A percentile compares a stretch with the other conserved stretches of the same genome.
These are phyloP conservation scores for Dromiciops gliroides DNA, from an alignment of 2,113 vertebrate genomes.

Conservation along the genomic window DNA sequence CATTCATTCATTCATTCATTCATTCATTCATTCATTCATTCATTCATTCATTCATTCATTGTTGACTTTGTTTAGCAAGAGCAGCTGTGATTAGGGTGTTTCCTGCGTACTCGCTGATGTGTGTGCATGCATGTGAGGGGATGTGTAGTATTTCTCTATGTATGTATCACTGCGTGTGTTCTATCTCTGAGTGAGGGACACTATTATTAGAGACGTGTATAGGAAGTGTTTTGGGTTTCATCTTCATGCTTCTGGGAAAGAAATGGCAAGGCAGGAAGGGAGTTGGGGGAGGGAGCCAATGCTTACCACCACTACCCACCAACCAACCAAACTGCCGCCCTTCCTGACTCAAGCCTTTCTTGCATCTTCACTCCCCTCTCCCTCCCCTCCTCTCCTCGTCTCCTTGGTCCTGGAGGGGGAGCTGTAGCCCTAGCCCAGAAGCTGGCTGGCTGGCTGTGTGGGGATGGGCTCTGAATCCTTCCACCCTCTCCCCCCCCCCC, in stretches of 20 bases:
- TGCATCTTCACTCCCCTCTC: background rate
- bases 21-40: background rate
- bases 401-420: conserved; percentile 53
- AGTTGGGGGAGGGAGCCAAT: background rate
- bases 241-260: background rate
- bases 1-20: background rate
- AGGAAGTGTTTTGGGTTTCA: background rate
- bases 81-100: background rate
- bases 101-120: conserved; percentile 9
- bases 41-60: background rate
- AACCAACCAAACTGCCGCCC: background rate
- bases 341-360: background rate
- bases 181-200: background rate
- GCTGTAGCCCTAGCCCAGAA: conserved; percentile 53
- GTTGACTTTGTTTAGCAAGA: background rate
- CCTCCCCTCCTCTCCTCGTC: background rate
- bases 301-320: background rate
- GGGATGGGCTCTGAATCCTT: conserved; percentile 2
- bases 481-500: conserved; percentile 20
- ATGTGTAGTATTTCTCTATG: background rate
- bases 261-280: background rate
- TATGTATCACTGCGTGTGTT: background rate
- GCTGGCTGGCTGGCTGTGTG: conserved; percentile 34
- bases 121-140: background rate
- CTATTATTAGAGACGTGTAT: background rate